Percentiles rank a stretch among this genome's conserved stretches.
Evolutionary conservation across 2,113 vertebrate genomes (phyloP).

Genomic region (Ginglymostoma cirratum): DNA sequence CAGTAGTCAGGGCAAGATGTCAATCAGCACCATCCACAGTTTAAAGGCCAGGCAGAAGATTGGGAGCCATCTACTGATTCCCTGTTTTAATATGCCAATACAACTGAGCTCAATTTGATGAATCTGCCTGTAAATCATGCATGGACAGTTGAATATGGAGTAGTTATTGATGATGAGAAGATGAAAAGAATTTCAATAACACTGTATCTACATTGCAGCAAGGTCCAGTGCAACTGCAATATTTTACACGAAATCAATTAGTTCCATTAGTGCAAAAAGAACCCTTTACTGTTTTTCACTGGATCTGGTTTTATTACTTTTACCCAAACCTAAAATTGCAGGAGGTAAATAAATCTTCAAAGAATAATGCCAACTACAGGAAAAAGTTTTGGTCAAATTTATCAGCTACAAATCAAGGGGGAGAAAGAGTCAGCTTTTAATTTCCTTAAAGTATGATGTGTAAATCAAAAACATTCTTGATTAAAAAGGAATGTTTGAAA

Average conservation of each 20-base stretch:
- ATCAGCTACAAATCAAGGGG: background rate
- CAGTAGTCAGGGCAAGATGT: background rate
- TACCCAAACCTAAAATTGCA: background rate
- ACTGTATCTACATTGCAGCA: constrained; percentile 28
- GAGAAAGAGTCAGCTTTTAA: background rate
- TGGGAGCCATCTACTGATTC: background rate
- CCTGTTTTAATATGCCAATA: constrained; percentile 36
- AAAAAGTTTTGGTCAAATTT: background rate
- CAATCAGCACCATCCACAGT: background rate
- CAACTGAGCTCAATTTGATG: constrained; percentile 27
- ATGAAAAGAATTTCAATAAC: constrained; percentile 38
- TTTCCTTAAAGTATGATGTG: constrained; percentile 2
- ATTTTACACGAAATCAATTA: constrained; percentile 42
- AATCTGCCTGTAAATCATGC: constrained; percentile 36
- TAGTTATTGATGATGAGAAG: constrained; percentile 22
- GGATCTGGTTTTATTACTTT: constrained; percentile 27
- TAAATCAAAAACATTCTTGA: constrained; percentile 1
- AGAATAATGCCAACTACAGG: background rate
- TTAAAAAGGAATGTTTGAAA: background rate
- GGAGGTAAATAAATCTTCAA: constrained; percentile 11
- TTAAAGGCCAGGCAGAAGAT: constrained; percentile 9
- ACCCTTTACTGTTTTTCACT: background rate
- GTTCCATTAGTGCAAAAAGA: constrained; percentile 37
- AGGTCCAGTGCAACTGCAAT: constrained; percentile 26
- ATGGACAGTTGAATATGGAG: background rate